phyloP scores from a whole-genome alignment of 2,113 vertebrate species.

The Tringa solitaria region DNA sequence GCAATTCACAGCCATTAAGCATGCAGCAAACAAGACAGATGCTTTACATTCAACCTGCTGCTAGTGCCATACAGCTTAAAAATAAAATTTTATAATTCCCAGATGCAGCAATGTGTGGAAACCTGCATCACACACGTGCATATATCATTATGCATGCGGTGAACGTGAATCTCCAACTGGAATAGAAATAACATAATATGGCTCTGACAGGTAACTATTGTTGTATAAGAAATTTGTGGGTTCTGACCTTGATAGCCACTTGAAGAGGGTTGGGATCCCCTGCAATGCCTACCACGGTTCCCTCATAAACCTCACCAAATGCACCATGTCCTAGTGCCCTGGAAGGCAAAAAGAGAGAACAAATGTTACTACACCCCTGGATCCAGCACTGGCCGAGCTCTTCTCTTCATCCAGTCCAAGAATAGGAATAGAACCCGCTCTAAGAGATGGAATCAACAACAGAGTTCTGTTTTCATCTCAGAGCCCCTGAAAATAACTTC shows the following conservation, averaged over 20 bases:
- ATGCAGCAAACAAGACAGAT: not conserved
- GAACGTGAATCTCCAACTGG: not conserved
- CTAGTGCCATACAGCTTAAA: not conserved
- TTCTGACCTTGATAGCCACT: conserved; percentile 91
- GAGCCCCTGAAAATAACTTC: not conserved
- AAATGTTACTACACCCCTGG: not conserved
- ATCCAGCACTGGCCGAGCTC: not conserved
- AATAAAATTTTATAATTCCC: not conserved
- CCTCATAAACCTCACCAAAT: conserved; percentile 92
- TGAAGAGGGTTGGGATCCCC: conserved; percentile 82
- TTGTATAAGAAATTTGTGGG: not conserved
- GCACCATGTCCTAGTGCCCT: conserved; percentile 91
- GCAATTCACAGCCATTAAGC: not conserved
- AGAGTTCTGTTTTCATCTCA: not conserved
- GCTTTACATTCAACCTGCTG: not conserved
- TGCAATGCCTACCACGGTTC: conserved; percentile 84
- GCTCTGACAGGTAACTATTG: not conserved
- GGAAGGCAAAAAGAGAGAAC: not conserved
- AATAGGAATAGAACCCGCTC: not conserved
- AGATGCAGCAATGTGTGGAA: not conserved
- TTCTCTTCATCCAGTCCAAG: not conserved
- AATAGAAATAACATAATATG: not conserved
- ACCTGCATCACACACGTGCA: not conserved
- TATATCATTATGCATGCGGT: not conserved
- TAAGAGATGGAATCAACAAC: not conserved